phyloP scores from a whole-genome alignment of 2,888 invertebrate species.

The Trachelus troglodyta region DNA sequence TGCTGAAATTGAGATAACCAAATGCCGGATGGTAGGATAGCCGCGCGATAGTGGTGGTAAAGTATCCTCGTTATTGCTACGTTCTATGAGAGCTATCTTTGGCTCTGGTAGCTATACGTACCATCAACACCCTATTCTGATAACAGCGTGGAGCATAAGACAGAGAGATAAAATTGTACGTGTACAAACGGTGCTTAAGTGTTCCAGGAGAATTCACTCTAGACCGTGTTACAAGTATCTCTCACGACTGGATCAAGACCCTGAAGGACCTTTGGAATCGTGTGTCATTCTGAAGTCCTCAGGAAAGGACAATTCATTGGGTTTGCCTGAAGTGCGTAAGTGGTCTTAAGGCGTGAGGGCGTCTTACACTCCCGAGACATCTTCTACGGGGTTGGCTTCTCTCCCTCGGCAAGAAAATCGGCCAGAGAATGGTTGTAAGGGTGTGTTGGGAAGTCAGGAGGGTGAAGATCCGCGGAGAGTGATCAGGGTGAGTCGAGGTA shows the following conservation, averaged over 20 bases:
- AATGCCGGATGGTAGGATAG: constrained; percentile 28
- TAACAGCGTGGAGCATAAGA: neutral
- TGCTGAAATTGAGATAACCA: constrained; percentile 36
- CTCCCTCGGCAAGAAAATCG: constrained; percentile 4
- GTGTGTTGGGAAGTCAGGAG: constrained; percentile 7
- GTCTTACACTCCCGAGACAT: constrained; percentile 33
- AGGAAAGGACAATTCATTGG: constrained; percentile 15
- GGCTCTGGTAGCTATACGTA: neutral
- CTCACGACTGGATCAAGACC: neutral
- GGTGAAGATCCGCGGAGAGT: constrained; percentile 11
- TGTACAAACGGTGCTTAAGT: neutral
- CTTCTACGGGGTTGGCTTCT: constrained; percentile 1
- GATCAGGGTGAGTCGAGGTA: constrained; percentile 21
- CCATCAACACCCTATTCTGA: neutral
- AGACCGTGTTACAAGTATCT: neutral
- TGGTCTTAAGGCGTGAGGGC: constrained; percentile 29
- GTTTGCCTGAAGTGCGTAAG: constrained; percentile 22
- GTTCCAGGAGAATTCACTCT: neutral
- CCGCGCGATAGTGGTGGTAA: neutral
- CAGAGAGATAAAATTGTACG: neutral
- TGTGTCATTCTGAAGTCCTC: neutral
- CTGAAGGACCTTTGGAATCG: neutral
- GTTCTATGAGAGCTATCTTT: neutral
- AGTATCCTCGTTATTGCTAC: neutral
- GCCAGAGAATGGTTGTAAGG: constrained; percentile 13